phyloP scores from a whole-genome alignment of 2,888 invertebrate species.

The Xanthorhoe designata region DNA sequence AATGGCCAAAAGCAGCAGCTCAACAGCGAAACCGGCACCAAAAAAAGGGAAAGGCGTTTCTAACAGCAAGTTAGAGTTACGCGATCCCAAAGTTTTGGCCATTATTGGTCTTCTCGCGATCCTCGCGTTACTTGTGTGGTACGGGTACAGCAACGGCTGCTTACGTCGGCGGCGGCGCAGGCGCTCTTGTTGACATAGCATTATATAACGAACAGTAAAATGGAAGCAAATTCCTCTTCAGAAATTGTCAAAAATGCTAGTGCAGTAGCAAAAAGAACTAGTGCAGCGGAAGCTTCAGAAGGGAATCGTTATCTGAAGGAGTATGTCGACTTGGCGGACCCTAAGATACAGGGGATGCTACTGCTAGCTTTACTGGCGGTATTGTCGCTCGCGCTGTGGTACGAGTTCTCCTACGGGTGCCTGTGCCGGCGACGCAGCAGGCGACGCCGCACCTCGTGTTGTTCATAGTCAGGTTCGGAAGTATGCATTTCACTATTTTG shows the following conservation, averaged over 20 bases:
- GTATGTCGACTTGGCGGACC: slow-evolving; percentile 44
- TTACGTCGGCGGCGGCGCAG: slow-evolving; percentile 18
- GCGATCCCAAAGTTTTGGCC: slow-evolving; percentile 22
- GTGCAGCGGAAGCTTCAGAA: neutral
- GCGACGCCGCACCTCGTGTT: slow-evolving; percentile 48
- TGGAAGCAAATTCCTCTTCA: neutral
- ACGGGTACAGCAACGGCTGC: slow-evolving; percentile 23
- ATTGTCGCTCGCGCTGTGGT: slow-evolving; percentile 59
- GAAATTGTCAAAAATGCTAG: neutral
- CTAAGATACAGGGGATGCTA: slow-evolving; percentile 58
- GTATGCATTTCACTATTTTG: neutral
- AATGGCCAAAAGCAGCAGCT: slow-evolving; percentile 18
- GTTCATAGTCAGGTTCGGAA: slow-evolving; percentile 30
- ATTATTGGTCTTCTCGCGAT: slow-evolving; percentile 24
- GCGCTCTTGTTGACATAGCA: slow-evolving; percentile 9
- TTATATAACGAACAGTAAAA: neutral
- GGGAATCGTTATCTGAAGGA: slow-evolving; percentile 1
- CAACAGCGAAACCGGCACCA: slow-evolving; percentile 10
- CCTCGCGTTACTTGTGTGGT: slow-evolving; percentile 25
- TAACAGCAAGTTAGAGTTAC: slow-evolving; percentile 18
- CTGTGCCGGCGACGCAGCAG: slow-evolving; percentile 48
- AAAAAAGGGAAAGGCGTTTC: slow-evolving; percentile 12
- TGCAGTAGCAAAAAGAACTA: neutral
- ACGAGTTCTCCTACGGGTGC: slow-evolving; percentile 59
- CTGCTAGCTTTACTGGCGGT: slow-evolving; percentile 57